Base-by-base conservation (phyloP, 35 echinoderm and acorn worm species). In the Antedon bifida region DNA sequence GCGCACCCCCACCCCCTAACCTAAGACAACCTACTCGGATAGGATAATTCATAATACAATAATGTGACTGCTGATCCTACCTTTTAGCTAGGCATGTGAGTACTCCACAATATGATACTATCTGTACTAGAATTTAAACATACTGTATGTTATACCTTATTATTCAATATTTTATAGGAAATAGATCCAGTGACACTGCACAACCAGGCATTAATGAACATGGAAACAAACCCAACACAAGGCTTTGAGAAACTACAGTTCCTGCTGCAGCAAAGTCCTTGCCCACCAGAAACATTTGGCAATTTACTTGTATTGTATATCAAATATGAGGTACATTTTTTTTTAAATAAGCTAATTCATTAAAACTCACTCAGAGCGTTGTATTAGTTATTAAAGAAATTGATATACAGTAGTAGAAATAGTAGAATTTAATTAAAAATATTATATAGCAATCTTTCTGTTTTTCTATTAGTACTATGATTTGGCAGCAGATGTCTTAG, bases 171-270 rank as follows among this genome's bases (percentile, higher is more conserved):
- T 21, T 85, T 7, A 13, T 81, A 97, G 94, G 94, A 97, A 36
- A 39, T 97, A 19, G 94, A 97, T 44, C 94, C 94, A 34, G 94
- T 97, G 8, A 92, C 90, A 0, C 84, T 97, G 10, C 94, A 97
- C 85, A 97, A 97, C 85, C 94, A 97, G 77, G 94, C 90, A 35
- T 51, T 97, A 34, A 97, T 97, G 94, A 97, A 97, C 44, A 97
- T 97, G 94, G 94, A 97, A 31, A 74, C 75, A 64, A 85, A 90
- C 21, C 87, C 94, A 30, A 92, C 94, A n/a, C 94, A 97, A 79
- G 94, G 94, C 30, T 97, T 97, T 90, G 94, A 97, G 78, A 97
- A 97, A 76, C 87, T 97, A 0, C 94, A 97, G 78, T 97, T 97
- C 76, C 79, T 97, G 17, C 76, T 97, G 28, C 94, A 97, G 76